Percentiles rank a stretch among this genome's conserved stretches.
Evolutionary conservation across 2,888 invertebrate genomes (phyloP).

Genomic region (Hirtodrosophila duncani): DNA sequence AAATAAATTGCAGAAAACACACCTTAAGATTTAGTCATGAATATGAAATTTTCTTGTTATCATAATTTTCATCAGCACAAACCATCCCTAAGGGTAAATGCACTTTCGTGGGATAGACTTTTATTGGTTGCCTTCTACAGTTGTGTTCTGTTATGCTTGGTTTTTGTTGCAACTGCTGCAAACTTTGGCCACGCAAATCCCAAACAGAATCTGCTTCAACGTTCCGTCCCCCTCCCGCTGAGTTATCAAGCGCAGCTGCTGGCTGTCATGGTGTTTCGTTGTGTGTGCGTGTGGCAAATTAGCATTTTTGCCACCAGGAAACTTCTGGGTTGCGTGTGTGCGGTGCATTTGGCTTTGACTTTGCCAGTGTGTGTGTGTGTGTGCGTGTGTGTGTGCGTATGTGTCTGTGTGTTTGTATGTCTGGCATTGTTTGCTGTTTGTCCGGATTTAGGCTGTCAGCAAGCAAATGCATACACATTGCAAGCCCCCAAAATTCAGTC

Average conservation of each 20-base stretch:
- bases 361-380: conserved; percentile 16
- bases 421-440: conserved; percentile 46
- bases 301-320: conserved; percentile 52
- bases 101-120: too few relatives aligned
- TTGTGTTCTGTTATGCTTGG: too few relatives aligned
- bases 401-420: conserved; percentile 28
- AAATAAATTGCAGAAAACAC: too few relatives aligned
- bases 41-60: too few relatives aligned
- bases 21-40: too few relatives aligned
- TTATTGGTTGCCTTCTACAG: too few relatives aligned
- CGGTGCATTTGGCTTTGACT: conserved; percentile 2
- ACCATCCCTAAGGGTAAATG: too few relatives aligned
- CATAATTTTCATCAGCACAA: too few relatives aligned
- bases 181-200: conserved; percentile 14
- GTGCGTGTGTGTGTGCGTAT: conserved; percentile 30
- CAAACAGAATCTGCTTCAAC: not conserved
- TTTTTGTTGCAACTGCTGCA: conserved; percentile 21
- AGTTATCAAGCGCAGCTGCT: conserved; percentile 25
- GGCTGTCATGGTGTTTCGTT: conserved; percentile 22
- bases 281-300: conserved; percentile 45
- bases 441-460: conserved; percentile 53
- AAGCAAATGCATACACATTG: conserved; percentile 41
- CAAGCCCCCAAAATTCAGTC: conserved; percentile 41
- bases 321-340: conserved; percentile 11
- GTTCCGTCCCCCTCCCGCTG: not conserved